Percentiles rank a stretch among this genome's conserved stretches.
Conservation (phyloP, 2,888 invertebrate genomes). For the Lathronympha strigana region DNA sequence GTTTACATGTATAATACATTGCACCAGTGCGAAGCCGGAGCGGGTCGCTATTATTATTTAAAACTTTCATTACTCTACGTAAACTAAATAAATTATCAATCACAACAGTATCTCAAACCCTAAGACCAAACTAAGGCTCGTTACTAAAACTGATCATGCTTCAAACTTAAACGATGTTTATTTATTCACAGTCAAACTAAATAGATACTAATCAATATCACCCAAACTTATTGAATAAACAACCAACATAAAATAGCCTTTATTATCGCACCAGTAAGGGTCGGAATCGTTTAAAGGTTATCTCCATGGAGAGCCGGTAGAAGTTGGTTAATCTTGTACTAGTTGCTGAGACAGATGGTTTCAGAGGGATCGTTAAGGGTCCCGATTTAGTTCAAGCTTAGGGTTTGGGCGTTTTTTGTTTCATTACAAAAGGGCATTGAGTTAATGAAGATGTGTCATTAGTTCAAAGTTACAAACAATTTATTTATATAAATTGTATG, state of each 20-base stretch:
- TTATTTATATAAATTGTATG: neutral
- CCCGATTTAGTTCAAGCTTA: conserved; percentile 42
- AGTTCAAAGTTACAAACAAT: neutral
- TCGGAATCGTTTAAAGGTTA: neutral
- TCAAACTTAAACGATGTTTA: conserved; percentile 33
- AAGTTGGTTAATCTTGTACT: conserved; percentile 41
- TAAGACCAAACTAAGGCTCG: conserved; percentile 3
- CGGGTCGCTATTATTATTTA: too few relatives aligned
- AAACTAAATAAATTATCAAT: neutral
- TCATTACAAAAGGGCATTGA: conserved; percentile 11
- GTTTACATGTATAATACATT: too few relatives aligned
- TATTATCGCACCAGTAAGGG: neutral
- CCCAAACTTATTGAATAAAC: conserved; percentile 35
- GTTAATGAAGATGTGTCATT: neutral
- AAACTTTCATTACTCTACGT: neutral
- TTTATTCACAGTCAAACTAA: conserved; percentile 39
- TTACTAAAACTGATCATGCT: conserved; percentile 19
- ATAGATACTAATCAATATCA: conserved; percentile 39
- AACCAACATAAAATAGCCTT: conserved; percentile 2
- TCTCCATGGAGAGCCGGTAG: conserved; percentile 13
- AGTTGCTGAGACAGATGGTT: conserved; percentile 51
- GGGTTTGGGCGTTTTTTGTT: conserved; percentile 28
- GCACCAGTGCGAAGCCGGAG: too few relatives aligned
- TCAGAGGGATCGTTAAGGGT: conserved; percentile 52
- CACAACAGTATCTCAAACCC: neutral